These are phyloP conservation scores for Mycetomoellerius zeteki DNA, from an alignment of 1,140 invertebrate genomes.

Conservation along the genomic window DNA sequence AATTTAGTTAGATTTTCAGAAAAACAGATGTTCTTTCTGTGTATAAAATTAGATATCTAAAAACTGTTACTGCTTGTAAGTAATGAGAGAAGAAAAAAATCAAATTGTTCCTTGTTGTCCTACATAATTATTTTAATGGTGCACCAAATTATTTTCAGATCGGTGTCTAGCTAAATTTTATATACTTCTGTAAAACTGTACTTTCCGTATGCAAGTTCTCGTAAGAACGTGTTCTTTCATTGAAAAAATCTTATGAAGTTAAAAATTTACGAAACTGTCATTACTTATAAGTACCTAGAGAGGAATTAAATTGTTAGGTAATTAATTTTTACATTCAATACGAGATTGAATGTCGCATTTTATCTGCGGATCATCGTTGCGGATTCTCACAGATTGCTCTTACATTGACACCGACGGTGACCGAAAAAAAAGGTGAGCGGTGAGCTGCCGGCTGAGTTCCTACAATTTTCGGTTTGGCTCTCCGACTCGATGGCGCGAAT, in stretches of 20 bases:
- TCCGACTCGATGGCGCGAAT: conserved; percentile 27
- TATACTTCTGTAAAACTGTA: too few relatives aligned
- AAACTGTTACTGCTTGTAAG: background rate
- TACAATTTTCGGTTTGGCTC: conserved; percentile 65
- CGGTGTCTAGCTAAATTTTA: too few relatives aligned
- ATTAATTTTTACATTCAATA: background rate
- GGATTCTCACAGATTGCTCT: background rate
- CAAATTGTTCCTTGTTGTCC: too few relatives aligned
- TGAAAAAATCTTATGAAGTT: too few relatives aligned
- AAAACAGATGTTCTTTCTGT: too few relatives aligned
- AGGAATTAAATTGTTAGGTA: background rate
- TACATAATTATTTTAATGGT: too few relatives aligned
- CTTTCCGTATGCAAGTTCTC: too few relatives aligned
- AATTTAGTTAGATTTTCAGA: too few relatives aligned
- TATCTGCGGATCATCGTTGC: background rate
- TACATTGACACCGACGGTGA: background rate
- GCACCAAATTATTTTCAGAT: too few relatives aligned
- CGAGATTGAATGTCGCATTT: background rate
- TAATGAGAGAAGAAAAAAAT: background rate
- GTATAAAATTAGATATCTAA: too few relatives aligned
- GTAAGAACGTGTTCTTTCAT: too few relatives aligned
- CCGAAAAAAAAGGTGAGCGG: conserved; percentile 3
- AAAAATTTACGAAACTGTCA: background rate
- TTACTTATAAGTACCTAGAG: background rate
- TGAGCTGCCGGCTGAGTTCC: conserved; percentile 1